phyloP scores from a whole-genome alignment of 2,888 invertebrate genomes.

The Pollenia angustigena region DNA sequence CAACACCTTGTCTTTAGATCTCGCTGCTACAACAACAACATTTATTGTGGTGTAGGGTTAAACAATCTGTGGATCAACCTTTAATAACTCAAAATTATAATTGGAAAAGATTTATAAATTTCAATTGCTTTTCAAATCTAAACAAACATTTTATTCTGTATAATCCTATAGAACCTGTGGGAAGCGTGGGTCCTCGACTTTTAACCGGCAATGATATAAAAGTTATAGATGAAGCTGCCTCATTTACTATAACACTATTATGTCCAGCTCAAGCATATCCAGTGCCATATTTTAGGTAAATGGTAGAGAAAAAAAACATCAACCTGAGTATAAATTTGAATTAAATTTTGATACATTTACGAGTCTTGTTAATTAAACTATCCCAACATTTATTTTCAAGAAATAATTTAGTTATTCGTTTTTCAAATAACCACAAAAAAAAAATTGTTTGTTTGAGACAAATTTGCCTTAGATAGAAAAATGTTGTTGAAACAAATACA shows the following conservation, averaged over 20 bases:
- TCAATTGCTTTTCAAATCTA: no score
- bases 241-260: conserved; percentile 86
- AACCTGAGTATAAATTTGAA: neutral
- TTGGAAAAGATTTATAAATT: no score
- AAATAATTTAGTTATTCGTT: no score
- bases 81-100: no score
- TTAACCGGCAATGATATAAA: conserved; percentile 83
- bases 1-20: no score
- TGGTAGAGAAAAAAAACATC: neutral
- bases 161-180: conserved; percentile 86
- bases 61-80: no score
- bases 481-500: no score
- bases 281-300: conserved; percentile 89
- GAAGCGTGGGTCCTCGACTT: conserved; percentile 88
- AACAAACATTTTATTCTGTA: neutral
- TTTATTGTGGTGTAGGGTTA: no score
- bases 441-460: neutral
- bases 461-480: no score
- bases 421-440: no score
- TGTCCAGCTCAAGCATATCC: conserved; percentile 90
- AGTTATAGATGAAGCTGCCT: conserved; percentile 78
- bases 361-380: conserved; percentile 4
- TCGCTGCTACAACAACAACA: no score
- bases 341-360: neutral
- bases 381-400: conserved; percentile 60